phyloP scores from a whole-genome alignment of 2,797 vertebrate genomes.

The Halcyon leucocephala region DNA sequence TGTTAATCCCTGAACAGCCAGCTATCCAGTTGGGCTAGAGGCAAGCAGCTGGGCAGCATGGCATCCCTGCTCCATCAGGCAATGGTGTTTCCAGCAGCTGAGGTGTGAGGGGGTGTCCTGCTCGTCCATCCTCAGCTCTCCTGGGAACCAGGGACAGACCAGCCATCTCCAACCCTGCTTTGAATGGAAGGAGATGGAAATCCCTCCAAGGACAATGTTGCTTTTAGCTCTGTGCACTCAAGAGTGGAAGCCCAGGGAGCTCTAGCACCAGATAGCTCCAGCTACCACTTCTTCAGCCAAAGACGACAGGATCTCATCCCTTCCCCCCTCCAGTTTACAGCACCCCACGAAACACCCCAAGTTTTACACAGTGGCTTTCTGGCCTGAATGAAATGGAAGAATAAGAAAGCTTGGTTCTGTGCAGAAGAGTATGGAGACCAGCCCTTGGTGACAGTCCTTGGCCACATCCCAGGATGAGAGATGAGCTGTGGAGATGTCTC shows the following conservation, averaged over 20 bases:
- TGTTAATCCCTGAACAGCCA: background rate
- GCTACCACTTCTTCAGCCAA: background rate
- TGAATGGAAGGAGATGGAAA: background rate
- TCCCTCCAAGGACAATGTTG: background rate
- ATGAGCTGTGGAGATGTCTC: background rate
- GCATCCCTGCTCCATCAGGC: background rate
- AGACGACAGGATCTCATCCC: background rate
- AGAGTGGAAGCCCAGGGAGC: background rate
- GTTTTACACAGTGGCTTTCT: background rate
- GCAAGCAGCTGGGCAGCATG: background rate
- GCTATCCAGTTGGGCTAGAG: background rate
- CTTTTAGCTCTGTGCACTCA: background rate
- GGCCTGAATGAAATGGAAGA: background rate
- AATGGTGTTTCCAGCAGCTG: background rate
- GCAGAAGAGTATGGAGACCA: background rate
- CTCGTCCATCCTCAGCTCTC: background rate
- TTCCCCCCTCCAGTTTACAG: background rate
- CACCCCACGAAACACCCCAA: background rate
- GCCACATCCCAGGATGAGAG: background rate
- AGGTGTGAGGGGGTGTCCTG: background rate
- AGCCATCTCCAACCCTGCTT: background rate
- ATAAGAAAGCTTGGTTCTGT: background rate
- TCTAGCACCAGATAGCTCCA: background rate
- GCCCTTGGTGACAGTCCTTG: background rate
- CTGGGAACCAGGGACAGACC: background rate